These are phyloP conservation scores for Anguilla marmorata DNA, from an alignment of 2,797 vertebrate genomes.

Conservation along the genomic window DNA sequence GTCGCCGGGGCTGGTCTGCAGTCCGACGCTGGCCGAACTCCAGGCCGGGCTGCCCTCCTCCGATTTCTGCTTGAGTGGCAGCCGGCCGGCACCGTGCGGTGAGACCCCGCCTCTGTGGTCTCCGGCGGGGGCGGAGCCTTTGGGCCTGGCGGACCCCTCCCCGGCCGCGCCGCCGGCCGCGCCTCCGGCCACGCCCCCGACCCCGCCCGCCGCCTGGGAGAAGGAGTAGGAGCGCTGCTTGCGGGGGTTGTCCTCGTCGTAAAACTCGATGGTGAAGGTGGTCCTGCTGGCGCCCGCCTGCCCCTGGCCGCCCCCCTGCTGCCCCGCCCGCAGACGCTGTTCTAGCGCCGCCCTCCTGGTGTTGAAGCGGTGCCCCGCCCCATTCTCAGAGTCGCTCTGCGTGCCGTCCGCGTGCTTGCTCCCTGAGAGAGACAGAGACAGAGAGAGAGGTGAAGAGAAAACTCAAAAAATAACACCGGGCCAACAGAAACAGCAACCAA, in stretches of 20 bases:
- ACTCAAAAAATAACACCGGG: not conserved
- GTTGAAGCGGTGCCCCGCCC: slow-evolving; percentile 81
- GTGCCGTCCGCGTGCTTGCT: slow-evolving; percentile 98
- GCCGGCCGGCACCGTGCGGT: not conserved
- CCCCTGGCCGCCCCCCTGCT: slow-evolving; percentile 69
- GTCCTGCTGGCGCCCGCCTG: slow-evolving; percentile 62
- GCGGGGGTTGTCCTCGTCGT: slow-evolving; percentile 73
- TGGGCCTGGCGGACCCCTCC: slow-evolving; percentile 78
- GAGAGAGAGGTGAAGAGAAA: not conserved
- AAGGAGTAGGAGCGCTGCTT: slow-evolving; percentile 76
- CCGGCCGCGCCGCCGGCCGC: slow-evolving; percentile 60
- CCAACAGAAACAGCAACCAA: not conserved
- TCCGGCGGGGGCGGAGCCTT: slow-evolving; percentile 53
- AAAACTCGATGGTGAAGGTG: slow-evolving; percentile 76
- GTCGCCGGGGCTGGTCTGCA: slow-evolving; percentile 64
- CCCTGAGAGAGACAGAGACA: slow-evolving; percentile 65
- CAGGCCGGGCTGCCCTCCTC: slow-evolving; percentile 74
- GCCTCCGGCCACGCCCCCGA: slow-evolving; percentile 55
- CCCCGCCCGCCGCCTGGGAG: slow-evolving; percentile 62
- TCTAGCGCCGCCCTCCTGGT: slow-evolving; percentile 82
- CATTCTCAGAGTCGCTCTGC: slow-evolving; percentile 96
- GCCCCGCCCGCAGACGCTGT: slow-evolving; percentile 82
- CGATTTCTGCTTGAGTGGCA: slow-evolving; percentile 71
- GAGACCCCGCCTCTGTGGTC: slow-evolving; percentile 10
- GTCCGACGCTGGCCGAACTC: slow-evolving; percentile 79